Evolutionary conservation across 2,888 invertebrate genomes (phyloP).

Genomic region (Drosophila demipolita): DNA sequence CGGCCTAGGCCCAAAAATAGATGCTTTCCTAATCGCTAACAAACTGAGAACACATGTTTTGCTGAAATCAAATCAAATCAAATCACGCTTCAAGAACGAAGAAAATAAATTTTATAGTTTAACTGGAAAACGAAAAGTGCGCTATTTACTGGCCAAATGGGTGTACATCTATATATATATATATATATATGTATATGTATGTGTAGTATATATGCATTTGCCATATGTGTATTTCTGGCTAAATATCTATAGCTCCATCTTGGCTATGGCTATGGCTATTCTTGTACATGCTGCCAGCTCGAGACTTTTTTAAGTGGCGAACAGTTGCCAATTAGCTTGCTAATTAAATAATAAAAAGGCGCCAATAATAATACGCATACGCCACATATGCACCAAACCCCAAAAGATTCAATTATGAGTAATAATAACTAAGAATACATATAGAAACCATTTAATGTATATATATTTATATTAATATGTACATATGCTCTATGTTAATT

Average conservation of each 20-base stretch:
- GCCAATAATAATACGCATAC: slow-evolving; percentile 72
- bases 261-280: slow-evolving; percentile 60
- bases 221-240: slow-evolving; percentile 38
- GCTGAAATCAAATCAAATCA: slow-evolving; percentile 25
- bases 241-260: slow-evolving; percentile 5
- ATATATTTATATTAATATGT: slow-evolving; percentile 12
- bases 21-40: slow-evolving; percentile 59
- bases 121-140: slow-evolving; percentile 56
- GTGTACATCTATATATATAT: not conserved
- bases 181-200: slow-evolving; percentile 2
- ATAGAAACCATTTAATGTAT: slow-evolving; percentile 24
- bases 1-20: slow-evolving; percentile 65
- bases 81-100: slow-evolving; percentile 49
- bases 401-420: slow-evolving; percentile 71
- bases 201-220: not conserved
- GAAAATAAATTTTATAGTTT: slow-evolving; percentile 28
- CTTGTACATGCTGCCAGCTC: slow-evolving; percentile 51
- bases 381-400: slow-evolving; percentile 52
- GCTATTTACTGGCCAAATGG: slow-evolving; percentile 30
- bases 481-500: slow-evolving; percentile 46
- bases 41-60: slow-evolving; percentile 28
- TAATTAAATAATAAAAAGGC: slow-evolving; percentile 79
- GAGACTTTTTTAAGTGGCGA: slow-evolving; percentile 35
- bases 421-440: slow-evolving; percentile 54
- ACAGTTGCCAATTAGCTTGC: slow-evolving; percentile 77